Percentiles rank a stretch among this genome's conserved stretches.
phyloP scores from a whole-genome alignment of 2,888 invertebrate species.

The Yponomeuta sedellus region DNA sequence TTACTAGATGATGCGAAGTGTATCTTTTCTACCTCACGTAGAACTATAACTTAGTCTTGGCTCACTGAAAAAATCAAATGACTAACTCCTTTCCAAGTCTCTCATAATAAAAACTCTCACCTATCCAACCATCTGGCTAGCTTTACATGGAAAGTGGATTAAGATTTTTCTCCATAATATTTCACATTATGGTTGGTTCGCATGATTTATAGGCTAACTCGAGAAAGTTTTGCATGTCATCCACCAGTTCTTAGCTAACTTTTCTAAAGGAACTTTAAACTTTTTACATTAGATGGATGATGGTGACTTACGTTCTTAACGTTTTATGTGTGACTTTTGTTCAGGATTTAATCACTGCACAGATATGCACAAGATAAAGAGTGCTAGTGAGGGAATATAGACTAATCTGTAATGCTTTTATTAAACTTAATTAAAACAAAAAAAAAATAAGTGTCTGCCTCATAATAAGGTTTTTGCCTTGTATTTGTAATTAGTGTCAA shows the following conservation, averaged over 20 bases:
- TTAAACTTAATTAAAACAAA: too few relatives aligned
- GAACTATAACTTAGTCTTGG: too few relatives aligned
- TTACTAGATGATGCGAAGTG: too few relatives aligned
- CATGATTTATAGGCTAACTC: constrained; percentile 72
- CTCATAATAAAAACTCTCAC: constrained; percentile 35
- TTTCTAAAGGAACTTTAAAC: constrained; percentile 63
- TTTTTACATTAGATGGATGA: constrained; percentile 63
- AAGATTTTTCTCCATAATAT: constrained; percentile 63
- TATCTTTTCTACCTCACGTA: too few relatives aligned
- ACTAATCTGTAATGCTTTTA: too few relatives aligned
- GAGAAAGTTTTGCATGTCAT: constrained; percentile 67
- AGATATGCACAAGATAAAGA: too few relatives aligned
- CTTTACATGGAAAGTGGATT: constrained; percentile 69
- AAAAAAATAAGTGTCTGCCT: too few relatives aligned
- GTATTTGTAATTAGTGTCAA: too few relatives aligned
- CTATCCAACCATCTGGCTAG: constrained; percentile 24
- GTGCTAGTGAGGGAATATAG: too few relatives aligned
- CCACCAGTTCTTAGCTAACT: constrained; percentile 56
- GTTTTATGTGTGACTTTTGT: constrained; percentile 14
- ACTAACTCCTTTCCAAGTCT: background rate
- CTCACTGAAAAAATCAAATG: background rate
- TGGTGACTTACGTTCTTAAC: constrained; percentile 25
- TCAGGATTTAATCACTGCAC: background rate
- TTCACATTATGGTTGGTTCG: constrained; percentile 59
- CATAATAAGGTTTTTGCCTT: too few relatives aligned